phyloP scores from a whole-genome alignment of 2,888 invertebrate species.

The Oegoconia quadripuncta region DNA sequence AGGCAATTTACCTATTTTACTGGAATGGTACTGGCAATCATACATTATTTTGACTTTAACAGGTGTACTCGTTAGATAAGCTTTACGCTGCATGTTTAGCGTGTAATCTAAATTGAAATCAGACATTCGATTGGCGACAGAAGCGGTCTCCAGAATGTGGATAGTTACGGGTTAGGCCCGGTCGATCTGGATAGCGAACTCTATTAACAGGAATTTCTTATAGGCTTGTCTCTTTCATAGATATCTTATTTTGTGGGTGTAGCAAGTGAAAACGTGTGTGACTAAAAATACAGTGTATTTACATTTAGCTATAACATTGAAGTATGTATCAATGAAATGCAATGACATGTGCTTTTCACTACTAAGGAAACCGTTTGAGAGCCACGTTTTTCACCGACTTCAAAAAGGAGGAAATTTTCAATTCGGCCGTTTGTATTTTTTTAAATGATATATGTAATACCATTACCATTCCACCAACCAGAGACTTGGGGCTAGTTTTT shows the following conservation, averaged over 20 bases:
- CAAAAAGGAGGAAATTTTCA: no score
- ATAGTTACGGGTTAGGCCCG: slow-evolving; percentile 30
- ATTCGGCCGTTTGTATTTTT: no score
- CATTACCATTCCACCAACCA: no score
- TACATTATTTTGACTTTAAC: slow-evolving; percentile 73
- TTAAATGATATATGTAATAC: no score
- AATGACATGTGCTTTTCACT: no score
- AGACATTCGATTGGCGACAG: slow-evolving; percentile 75
- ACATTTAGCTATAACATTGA: no score
- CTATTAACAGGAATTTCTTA: slow-evolving; percentile 12
- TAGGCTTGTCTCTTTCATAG: slow-evolving; percentile 5
- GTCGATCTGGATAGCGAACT: slow-evolving; percentile 11
- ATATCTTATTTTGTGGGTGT: background rate
- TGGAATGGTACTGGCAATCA: slow-evolving; percentile 48
- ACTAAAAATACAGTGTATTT: no score
- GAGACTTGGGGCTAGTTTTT: no score
- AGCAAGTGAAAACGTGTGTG: background rate
- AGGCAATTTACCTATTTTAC: slow-evolving; percentile 37
- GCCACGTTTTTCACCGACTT: no score
- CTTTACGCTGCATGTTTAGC: slow-evolving; percentile 69
- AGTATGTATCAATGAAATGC: no score
- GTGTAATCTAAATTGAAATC: slow-evolving; percentile 77
- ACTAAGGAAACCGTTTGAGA: no score
- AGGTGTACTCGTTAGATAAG: slow-evolving; percentile 76
- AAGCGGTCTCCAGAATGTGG: slow-evolving; percentile 44